phyloP scores from a whole-genome alignment of 1,140 invertebrate species.

The Bombus soroeensis region DNA sequence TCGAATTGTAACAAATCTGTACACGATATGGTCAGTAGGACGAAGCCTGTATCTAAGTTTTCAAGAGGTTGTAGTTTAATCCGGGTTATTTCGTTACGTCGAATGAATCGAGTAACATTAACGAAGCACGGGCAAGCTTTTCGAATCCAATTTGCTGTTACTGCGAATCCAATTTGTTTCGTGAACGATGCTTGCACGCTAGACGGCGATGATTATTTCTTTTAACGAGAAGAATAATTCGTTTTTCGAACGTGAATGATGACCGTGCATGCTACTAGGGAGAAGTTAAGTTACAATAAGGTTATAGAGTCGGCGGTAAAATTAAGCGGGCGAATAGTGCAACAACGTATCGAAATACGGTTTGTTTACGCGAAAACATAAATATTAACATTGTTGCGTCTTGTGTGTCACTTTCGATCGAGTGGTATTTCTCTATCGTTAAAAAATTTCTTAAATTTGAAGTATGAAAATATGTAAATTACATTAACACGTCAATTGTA shows the following conservation, averaged over 20 bases:
- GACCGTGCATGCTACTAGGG: not conserved
- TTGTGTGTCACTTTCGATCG: too few species aligned
- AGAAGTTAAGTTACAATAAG: not conserved
- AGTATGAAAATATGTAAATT: too few species aligned
- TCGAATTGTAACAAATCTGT: not conserved
- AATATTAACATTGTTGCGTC: too few species aligned
- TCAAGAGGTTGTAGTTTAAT: not conserved
- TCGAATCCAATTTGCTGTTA: not conserved
- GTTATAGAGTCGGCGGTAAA: too few species aligned
- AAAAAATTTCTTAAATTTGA: too few species aligned
- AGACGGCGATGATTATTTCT: not conserved
- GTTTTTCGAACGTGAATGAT: not conserved
- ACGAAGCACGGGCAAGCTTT: not conserved
- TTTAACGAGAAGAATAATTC: conserved; percentile 6
- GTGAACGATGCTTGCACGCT: too few species aligned
- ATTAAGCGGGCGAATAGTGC: too few species aligned
- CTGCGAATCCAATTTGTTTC: not conserved
- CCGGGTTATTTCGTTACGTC: not conserved
- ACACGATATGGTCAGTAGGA: conserved; percentile 2
- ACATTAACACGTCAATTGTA: too few species aligned
- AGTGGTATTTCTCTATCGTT: too few species aligned
- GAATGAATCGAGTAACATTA: not conserved
- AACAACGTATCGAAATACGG: too few species aligned
- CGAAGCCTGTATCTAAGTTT: not conserved
- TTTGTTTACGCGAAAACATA: too few species aligned